A percentile compares a stretch with the other conserved stretches of the same genome.
Evolutionary conservation across 2,113 vertebrate genomes (phyloP).

Genomic region (Zingel zingel): DNA sequence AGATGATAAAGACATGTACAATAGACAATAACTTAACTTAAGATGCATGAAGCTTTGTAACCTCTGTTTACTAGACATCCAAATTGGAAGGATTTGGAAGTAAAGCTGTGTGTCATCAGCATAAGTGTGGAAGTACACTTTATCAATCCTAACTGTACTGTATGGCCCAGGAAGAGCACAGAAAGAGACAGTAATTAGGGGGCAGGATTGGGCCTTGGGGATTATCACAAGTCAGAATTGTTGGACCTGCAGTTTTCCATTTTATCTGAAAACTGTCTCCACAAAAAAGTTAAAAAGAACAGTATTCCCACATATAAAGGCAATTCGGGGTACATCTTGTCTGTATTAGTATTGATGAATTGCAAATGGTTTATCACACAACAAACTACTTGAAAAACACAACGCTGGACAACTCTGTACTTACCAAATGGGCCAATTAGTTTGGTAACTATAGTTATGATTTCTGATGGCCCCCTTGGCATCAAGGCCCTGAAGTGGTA

Average conservation of each 20-base stretch:
- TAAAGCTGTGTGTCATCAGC: conserved; percentile 59
- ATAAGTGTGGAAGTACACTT: conserved; percentile 5
- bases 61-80: not conserved
- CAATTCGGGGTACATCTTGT: not conserved
- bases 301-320: not conserved
- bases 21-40: conserved; percentile 3
- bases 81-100: not conserved
- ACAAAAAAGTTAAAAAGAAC: not conserved
- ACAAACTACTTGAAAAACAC: not conserved
- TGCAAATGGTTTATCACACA: not conserved
- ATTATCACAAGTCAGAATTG: not conserved
- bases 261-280: not conserved
- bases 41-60: not conserved
- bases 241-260: not conserved
- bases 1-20: not conserved
- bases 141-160: not conserved
- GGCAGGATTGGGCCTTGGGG: not conserved
- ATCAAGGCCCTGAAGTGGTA: not conserved
- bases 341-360: not conserved
- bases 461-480: not conserved
- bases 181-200: not conserved
- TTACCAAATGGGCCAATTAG: not conserved
- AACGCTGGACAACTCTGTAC: not conserved
- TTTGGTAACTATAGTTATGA: not conserved
- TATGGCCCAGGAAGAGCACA: not conserved